Evolutionary conservation across 2,113 vertebrate genomes (phyloP).

Genomic region (Centropus bengalensis): DNA sequence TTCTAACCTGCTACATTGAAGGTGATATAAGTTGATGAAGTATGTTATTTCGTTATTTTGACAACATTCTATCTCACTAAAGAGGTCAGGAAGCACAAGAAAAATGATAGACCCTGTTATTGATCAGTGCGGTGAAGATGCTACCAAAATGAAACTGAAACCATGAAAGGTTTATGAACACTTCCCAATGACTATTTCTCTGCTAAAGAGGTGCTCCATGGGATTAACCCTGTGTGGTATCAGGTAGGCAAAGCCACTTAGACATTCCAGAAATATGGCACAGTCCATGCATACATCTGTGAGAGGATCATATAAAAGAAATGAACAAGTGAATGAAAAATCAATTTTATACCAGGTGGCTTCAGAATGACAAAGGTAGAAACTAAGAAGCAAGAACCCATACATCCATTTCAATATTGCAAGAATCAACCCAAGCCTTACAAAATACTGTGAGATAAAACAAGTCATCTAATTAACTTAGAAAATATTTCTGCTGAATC

Average conservation of each 20-base stretch:
- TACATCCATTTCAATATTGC: not conserved
- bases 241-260: not conserved
- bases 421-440: not conserved
- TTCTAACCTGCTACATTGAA: not conserved
- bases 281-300: not conserved
- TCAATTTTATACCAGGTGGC: not conserved
- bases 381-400: not conserved
- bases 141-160: not conserved
- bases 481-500: conserved; percentile 46
- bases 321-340: not conserved
- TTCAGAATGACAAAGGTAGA: not conserved
- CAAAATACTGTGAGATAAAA: not conserved
- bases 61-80: not conserved
- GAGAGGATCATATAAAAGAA: not conserved
- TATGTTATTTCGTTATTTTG: conserved; percentile 1
- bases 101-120: not conserved
- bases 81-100: not conserved
- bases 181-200: not conserved
- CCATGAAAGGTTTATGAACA: not conserved
- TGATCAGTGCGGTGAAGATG: not conserved
- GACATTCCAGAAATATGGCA: not conserved
- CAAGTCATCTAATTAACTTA: conserved; percentile 9
- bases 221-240: not conserved
- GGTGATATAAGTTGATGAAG: not conserved
- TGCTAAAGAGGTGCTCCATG: not conserved